Conservation (phyloP, 2,113 vertebrate genomes). For the Eublepharis macularius region DNA sequence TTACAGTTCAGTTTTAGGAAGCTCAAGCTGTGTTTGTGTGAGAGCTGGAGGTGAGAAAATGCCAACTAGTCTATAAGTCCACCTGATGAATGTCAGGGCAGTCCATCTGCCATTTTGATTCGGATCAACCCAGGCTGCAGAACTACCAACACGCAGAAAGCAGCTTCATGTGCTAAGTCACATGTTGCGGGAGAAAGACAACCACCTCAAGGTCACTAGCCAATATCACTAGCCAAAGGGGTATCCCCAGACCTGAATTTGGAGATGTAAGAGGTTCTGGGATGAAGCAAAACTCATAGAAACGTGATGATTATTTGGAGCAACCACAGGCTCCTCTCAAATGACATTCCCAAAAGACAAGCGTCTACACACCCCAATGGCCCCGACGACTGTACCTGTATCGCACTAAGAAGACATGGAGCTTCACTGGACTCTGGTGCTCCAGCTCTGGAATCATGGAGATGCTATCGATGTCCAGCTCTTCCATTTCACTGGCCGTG, state of each 20-base stretch:
- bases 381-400: conserved; percentile 82
- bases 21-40: too few relatives aligned
- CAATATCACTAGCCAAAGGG: too few relatives aligned
- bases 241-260: background rate
- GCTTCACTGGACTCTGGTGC: conserved; percentile 81
- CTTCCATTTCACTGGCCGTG: conserved; percentile 97
- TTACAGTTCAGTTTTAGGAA: too few relatives aligned
- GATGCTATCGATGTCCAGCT: conserved; percentile 88
- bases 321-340: background rate
- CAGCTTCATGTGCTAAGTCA: background rate
- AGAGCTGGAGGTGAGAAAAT: background rate
- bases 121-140: background rate
- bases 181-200: background rate
- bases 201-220: background rate
- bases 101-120: background rate
- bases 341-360: too few relatives aligned
- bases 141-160: background rate
- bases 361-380: background rate
- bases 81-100: background rate
- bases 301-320: background rate
- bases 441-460: conserved; percentile 82
- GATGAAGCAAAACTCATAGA: background rate
- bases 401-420: conserved; percentile 95
- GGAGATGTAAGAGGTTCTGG: background rate
- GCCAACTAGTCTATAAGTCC: too few relatives aligned